Evolutionary conservation across 2,797 vertebrate species (phyloP).

Genomic region (Gobio occitaniae): DNA sequence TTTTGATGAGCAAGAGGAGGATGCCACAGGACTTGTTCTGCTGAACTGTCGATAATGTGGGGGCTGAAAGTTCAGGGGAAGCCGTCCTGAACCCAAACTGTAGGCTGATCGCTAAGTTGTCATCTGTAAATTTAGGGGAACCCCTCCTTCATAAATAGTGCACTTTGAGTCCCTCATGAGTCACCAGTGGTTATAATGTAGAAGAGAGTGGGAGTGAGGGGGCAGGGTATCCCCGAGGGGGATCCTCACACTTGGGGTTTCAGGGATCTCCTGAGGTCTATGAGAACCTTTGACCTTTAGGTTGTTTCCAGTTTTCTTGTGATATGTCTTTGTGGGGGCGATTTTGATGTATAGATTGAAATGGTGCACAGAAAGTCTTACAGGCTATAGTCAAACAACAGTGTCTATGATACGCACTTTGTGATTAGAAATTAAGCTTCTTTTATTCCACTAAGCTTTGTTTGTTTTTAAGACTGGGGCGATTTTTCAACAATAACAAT

Average conservation of each 20-base stretch:
- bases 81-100: conserved; percentile 57
- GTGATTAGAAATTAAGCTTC: background rate
- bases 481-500: background rate
- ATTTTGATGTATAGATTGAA: conserved; percentile 51
- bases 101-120: conserved; percentile 46
- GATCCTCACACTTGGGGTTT: conserved; percentile 67
- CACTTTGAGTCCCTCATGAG: conserved; percentile 51
- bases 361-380: conserved; percentile 1
- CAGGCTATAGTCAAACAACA: background rate
- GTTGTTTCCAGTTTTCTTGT: conserved; percentile 56
- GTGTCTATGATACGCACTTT: background rate
- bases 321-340: conserved; percentile 51
- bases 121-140: conserved; percentile 75
- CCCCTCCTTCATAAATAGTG: conserved; percentile 61
- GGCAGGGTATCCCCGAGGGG: conserved; percentile 76
- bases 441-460: background rate
- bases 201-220: conserved; percentile 67
- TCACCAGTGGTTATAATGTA: conserved; percentile 67
- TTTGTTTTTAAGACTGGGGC: background rate
- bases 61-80: conserved; percentile 62
- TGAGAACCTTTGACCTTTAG: conserved; percentile 50
- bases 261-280: conserved; percentile 74
- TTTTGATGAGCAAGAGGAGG: conserved; percentile 42
- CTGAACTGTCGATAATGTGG: conserved; percentile 39
- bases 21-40: conserved; percentile 43